These are phyloP conservation scores for Hylia prasina DNA, from an alignment of 2,113 vertebrate species.

Conservation along the genomic window DNA sequence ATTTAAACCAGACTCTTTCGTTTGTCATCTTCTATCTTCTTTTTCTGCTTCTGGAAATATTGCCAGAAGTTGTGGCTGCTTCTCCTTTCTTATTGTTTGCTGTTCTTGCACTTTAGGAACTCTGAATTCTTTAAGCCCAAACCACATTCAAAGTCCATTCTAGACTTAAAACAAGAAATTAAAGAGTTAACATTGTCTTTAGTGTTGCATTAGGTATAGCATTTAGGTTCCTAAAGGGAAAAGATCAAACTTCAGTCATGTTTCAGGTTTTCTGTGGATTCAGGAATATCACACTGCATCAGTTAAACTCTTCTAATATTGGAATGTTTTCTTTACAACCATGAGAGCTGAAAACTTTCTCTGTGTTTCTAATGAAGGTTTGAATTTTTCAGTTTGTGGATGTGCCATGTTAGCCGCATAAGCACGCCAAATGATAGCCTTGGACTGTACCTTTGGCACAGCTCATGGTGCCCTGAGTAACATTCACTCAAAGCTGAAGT, in stretches of 20 bases:
- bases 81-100: neutral
- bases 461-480: neutral
- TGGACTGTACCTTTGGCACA: constrained; percentile 28
- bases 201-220: neutral
- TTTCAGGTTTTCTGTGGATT: neutral
- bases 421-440: neutral
- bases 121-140: neutral
- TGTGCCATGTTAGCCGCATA: constrained; percentile 14
- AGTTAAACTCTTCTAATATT: neutral
- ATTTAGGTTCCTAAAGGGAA: neutral
- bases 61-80: neutral
- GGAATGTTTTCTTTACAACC: constrained; percentile 15
- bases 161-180: neutral
- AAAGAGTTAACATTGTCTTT: neutral
- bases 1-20: neutral
- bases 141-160: neutral
- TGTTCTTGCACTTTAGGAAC: neutral
- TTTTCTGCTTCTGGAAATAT: neutral
- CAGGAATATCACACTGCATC: neutral
- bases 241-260: neutral
- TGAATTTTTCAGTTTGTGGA: constrained; percentile 2
- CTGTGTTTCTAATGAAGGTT: neutral
- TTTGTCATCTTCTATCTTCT: neutral
- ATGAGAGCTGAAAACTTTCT: neutral
- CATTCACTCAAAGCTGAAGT: constrained; percentile 10